These are phyloP conservation scores for Leucopsar rothschildi DNA, from an alignment of 2,113 vertebrate species.

Conservation along the genomic window DNA sequence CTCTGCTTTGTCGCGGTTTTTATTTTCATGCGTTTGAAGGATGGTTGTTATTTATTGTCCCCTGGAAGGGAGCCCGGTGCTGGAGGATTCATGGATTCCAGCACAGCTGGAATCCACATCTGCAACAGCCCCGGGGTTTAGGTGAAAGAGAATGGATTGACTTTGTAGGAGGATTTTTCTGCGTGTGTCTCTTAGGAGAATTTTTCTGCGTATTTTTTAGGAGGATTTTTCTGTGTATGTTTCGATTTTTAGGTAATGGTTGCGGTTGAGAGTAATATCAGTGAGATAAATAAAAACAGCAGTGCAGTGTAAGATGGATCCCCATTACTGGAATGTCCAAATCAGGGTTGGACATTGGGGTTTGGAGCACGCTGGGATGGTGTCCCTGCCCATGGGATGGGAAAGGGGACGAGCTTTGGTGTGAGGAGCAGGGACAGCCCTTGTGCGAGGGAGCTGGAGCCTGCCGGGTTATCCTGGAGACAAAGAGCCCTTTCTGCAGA, in stretches of 20 bases:
- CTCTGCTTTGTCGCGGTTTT: background rate
- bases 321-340: rapidly evolving
- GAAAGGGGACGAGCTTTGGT: background rate
- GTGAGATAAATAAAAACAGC: background rate
- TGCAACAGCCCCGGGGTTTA: rapidly evolving
- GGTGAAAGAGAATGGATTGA: too few relatives aligned
- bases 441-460: background rate
- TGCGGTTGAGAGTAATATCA: rapidly evolving
- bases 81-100: background rate
- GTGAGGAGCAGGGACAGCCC: background rate
- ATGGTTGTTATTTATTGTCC: rapidly evolving
- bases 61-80: background rate
- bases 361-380: background rate
- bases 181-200: background rate
- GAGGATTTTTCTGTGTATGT: rapidly evolving
- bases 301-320: rapidly evolving
- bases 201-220: too few relatives aligned
- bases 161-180: background rate
- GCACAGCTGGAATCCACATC: background rate
- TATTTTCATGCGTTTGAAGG: background rate
- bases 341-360: rapidly evolving
- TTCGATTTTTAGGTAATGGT: rapidly evolving
- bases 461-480: background rate
- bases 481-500: background rate
- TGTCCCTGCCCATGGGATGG: background rate